A percentile compares a stretch with the other conserved stretches of the same genome.
phyloP scores from a whole-genome alignment of 2,797 vertebrate genomes.

The Crenichthys baileyi region DNA sequence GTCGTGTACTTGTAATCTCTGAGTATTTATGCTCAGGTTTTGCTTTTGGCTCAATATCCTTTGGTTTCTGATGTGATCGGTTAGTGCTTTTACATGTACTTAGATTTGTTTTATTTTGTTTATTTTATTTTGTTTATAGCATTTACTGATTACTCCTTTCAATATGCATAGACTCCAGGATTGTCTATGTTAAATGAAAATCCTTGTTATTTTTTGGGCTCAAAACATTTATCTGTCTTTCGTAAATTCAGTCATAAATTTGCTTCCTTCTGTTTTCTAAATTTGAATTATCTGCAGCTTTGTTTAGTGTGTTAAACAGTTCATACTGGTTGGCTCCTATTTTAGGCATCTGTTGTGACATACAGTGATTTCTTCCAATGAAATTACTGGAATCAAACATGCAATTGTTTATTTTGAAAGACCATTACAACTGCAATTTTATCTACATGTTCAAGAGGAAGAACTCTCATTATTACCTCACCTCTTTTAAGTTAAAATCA shows the following conservation, averaged over 20 bases:
- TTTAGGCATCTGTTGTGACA: not conserved
- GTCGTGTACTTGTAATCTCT: no score
- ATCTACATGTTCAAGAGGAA: not conserved
- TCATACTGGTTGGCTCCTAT: not conserved
- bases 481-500: not conserved
- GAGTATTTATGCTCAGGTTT: not conserved
- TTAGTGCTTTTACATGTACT: not conserved
- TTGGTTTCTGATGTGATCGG: not conserved
- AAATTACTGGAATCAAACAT: not conserved
- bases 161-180: not conserved
- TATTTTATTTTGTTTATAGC: no score
- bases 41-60: not conserved
- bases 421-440: not conserved
- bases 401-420: slow-evolving; percentile 1
- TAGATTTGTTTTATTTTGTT: not conserved
- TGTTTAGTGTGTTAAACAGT: not conserved
- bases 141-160: not conserved
- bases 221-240: not conserved
- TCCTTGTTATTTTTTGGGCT: not conserved
- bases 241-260: not conserved
- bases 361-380: not conserved
- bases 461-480: not conserved
- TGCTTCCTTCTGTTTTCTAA: not conserved
- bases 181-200: no score
- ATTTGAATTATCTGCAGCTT: not conserved